Conservation (phyloP, 2,113 vertebrate genomes). For the Chloebia gouldiae region DNA sequence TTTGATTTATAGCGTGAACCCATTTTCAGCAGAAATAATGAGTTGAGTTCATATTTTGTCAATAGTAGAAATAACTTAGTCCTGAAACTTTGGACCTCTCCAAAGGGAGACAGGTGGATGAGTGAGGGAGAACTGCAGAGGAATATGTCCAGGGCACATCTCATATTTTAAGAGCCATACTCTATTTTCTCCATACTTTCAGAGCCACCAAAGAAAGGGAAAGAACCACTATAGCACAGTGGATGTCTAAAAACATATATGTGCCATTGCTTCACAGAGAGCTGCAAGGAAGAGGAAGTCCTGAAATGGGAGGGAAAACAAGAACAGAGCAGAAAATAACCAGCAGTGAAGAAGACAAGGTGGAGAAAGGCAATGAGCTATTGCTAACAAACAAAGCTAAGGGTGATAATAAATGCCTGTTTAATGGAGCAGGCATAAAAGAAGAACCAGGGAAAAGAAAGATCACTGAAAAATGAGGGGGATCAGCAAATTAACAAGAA, state of each 20-base stretch:
- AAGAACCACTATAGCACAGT: background rate
- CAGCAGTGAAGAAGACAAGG: background rate
- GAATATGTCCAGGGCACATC: background rate
- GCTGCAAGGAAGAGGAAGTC: background rate
- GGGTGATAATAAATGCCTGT: background rate
- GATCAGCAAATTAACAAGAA: background rate
- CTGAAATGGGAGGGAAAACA: background rate
- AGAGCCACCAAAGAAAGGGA: background rate
- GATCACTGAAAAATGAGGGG: background rate
- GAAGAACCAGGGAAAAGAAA: background rate
- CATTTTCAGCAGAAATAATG: background rate
- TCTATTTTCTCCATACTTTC: background rate
- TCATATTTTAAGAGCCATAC: background rate
- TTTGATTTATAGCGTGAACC: background rate
- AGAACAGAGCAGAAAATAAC: background rate
- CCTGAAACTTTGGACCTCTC: background rate
- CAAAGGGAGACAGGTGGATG: background rate
- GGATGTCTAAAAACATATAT: rapidly evolving
- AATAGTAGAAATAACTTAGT: background rate
- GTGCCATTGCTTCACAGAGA: background rate
- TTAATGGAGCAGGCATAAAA: background rate
- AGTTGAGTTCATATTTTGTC: background rate
- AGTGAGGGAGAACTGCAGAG: background rate
- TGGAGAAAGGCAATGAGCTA: background rate
- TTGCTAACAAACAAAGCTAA: background rate